phyloP scores from a whole-genome alignment of 2,888 invertebrate species.

The Chirona hameri region DNA sequence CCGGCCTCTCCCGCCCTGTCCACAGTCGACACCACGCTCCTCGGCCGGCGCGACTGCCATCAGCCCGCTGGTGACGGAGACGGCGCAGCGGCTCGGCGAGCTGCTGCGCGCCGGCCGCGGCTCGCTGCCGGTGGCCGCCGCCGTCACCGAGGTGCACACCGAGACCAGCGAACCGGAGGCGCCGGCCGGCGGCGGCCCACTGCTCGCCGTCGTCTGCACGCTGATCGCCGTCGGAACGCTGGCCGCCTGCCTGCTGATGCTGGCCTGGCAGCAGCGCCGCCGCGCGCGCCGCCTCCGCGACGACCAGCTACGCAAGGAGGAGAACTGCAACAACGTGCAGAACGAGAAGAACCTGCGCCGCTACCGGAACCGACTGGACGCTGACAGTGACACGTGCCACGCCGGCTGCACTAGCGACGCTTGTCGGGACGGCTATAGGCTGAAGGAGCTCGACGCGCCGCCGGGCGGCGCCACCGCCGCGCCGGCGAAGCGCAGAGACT shows the following conservation, averaged over 20 bases:
- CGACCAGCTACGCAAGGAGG: constrained; percentile 44
- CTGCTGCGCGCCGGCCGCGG: constrained; percentile 61
- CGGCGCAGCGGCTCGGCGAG: constrained; percentile 60
- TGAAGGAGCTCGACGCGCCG: constrained; percentile 4
- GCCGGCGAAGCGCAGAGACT: neutral
- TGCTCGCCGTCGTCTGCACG: neutral
- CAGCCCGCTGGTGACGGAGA: constrained; percentile 52
- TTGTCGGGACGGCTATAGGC: neutral
- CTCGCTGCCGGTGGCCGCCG: constrained; percentile 59
- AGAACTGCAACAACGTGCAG: constrained; percentile 77
- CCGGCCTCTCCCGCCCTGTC: neutral
- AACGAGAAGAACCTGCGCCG: constrained; percentile 84
- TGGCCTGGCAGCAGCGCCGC: constrained; percentile 6
- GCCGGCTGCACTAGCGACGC: constrained; percentile 28
- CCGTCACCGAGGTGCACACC: constrained; percentile 71
- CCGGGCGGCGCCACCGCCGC: neutral
- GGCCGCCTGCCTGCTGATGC: constrained; percentile 42
- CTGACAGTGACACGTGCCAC: constrained; percentile 49
- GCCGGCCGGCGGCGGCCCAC: constrained; percentile 48
- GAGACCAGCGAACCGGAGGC: constrained; percentile 61
- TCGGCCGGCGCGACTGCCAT: constrained; percentile 34
- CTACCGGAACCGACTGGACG: constrained; percentile 69
- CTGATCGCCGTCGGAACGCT: neutral
- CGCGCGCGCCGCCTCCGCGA: neutral
- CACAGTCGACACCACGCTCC: constrained; percentile 7